Percentiles rank a stretch among this genome's conserved stretches.
Conservation (phyloP, 1,140 invertebrate species). For the Halesus radiatus region DNA sequence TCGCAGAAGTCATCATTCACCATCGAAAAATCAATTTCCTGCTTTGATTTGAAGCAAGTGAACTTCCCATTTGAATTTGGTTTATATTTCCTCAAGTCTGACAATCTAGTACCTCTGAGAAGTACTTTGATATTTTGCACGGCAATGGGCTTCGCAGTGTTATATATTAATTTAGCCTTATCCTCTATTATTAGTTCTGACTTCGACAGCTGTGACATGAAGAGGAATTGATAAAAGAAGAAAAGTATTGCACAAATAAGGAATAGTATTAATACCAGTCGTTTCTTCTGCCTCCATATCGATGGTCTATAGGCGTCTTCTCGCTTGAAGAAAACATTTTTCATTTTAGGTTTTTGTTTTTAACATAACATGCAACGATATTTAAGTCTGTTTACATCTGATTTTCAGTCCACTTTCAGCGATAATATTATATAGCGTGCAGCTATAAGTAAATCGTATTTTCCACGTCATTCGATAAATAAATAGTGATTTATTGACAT, state of each 20-base stretch:
- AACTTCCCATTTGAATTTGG: constrained; percentile 85
- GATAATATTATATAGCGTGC: no score
- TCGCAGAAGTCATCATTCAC: constrained; percentile 98
- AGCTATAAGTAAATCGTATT: no score
- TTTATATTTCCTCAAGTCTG: constrained; percentile 62
- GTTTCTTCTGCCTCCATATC: constrained; percentile 39
- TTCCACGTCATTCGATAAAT: no score
- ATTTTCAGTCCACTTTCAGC: no score
- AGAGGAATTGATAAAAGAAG: constrained; percentile 50
- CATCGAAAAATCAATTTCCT: constrained; percentile 84
- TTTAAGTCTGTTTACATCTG: no score
- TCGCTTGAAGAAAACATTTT: constrained; percentile 31
- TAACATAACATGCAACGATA: neutral
- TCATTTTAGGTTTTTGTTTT: constrained; percentile 20
- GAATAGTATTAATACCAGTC: constrained; percentile 30
- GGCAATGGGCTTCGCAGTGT: constrained; percentile 5
- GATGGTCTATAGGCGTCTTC: constrained; percentile 33
- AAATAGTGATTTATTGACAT: no score
- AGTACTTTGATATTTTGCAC: constrained; percentile 58
- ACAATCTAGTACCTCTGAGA: constrained; percentile 62
- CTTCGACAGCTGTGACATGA: constrained; percentile 41
- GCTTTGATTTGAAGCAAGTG: constrained; percentile 90
- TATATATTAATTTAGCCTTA: constrained; percentile 12
- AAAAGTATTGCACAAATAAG: constrained; percentile 38
- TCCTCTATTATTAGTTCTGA: constrained; percentile 28